A percentile compares a stretch with the other conserved stretches of the same genome.
Conservation (phyloP, 92 coral and sea anemone genomes). For the Metridium senile region DNA sequence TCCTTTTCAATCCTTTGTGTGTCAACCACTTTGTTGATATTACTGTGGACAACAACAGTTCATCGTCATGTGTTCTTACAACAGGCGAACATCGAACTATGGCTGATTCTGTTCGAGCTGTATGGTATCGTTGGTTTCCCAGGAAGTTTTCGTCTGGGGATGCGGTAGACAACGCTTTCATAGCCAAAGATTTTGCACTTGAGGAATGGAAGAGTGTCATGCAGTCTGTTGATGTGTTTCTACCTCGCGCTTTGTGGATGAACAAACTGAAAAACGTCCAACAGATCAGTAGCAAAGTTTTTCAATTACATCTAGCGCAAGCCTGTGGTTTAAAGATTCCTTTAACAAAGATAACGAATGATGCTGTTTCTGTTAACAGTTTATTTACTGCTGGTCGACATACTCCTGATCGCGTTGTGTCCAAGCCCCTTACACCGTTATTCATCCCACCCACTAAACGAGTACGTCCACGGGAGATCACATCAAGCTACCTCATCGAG, state of each 20-base stretch:
- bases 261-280: conserved; percentile 33
- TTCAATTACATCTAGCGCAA: conserved; percentile 46
- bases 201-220: conserved; percentile 55
- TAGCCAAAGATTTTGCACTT: conserved; percentile 55
- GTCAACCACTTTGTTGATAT: conserved; percentile 46
- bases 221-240: conserved; percentile 36
- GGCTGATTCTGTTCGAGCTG: conserved; percentile 35
- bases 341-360: conserved; percentile 49
- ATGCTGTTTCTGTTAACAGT: conserved; percentile 43
- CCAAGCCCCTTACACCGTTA: conserved; percentile 50
- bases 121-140: conserved; percentile 61
- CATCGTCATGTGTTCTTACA: conserved; percentile 20
- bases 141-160: conserved; percentile 37
- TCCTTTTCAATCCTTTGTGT: conserved; percentile 49
- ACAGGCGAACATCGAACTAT: conserved; percentile 37
- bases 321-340: conserved; percentile 59
- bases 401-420: conserved; percentile 38
- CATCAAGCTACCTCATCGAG: conserved; percentile 12
- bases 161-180: conserved; percentile 24
- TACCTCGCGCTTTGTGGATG: conserved; percentile 51
- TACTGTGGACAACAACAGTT: conserved; percentile 10
- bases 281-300: conserved; percentile 39
- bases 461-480: conserved; percentile 42
- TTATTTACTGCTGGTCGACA: conserved; percentile 17
- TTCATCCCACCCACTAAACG: conserved; percentile 44